Conservation (phyloP, 2,888 invertebrate species). For the Rotaria sp. region DNA sequence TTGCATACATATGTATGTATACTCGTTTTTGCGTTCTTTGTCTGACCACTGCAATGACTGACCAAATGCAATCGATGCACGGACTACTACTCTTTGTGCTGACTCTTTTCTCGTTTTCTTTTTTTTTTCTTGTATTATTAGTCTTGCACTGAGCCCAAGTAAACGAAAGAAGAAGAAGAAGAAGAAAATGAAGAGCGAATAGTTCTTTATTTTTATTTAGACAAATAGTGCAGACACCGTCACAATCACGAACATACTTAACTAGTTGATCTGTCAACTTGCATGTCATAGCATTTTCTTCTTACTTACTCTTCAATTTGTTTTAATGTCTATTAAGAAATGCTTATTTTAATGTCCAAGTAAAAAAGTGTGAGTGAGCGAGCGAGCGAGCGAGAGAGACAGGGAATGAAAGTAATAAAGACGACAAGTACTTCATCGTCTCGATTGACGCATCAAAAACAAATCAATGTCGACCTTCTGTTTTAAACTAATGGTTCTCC, state of each 20-base stretch:
- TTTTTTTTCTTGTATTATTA: neutral
- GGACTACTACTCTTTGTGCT: neutral
- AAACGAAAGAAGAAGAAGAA: neutral
- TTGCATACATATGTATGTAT: neutral
- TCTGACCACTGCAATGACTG: neutral
- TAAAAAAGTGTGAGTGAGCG: neutral
- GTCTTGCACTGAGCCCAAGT: neutral
- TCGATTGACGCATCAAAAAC: neutral
- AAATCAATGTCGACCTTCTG: neutral
- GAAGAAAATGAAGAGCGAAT: neutral
- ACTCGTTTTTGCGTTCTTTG: conserved; percentile 9
- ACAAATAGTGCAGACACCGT: neutral
- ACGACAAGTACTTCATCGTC: neutral
- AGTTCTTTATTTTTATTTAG: neutral
- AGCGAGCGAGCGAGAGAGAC: neutral
- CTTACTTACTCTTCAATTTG: neutral
- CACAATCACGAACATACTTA: neutral
- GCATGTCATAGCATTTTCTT: neutral
- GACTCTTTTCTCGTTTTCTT: neutral
- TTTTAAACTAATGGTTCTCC: neutral
- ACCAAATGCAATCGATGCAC: conserved; percentile 7
- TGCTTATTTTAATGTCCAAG: neutral
- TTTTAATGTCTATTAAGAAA: neutral
- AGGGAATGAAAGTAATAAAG: neutral
- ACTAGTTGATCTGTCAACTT: conserved; percentile 8